These are phyloP conservation scores for Drosophila gaucha DNA, from an alignment of 2,888 invertebrate species.

Conservation along the genomic window DNA sequence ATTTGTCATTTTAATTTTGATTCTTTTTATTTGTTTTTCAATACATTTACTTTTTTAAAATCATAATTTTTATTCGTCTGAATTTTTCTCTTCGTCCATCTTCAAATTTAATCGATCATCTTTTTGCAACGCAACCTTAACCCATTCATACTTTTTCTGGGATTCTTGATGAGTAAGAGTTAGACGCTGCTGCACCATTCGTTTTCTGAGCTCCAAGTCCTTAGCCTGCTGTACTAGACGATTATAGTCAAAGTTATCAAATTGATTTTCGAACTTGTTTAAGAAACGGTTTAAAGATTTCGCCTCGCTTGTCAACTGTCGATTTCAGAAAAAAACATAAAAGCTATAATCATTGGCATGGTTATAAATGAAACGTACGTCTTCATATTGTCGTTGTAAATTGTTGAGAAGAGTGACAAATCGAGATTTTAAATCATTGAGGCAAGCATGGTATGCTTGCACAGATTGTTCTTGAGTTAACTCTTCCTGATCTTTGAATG, in stretches of 20 bases:
- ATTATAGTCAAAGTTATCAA: slow-evolving; percentile 82
- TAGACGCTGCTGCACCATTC: slow-evolving; percentile 84
- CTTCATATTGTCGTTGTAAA: slow-evolving; percentile 88
- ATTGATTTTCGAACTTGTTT: slow-evolving; percentile 83
- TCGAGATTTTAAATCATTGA: slow-evolving; percentile 88
- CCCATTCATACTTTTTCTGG: slow-evolving; percentile 82
- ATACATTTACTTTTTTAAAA: background rate
- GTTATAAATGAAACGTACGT: slow-evolving; percentile 84
- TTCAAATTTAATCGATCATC: slow-evolving; percentile 79
- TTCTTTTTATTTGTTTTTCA: too few species aligned
- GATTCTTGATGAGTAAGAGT: slow-evolving; percentile 83
- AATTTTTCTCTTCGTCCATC: slow-evolving; percentile 24
- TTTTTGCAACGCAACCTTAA: slow-evolving; percentile 78
- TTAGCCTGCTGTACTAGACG: slow-evolving; percentile 80
- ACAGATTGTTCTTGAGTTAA: slow-evolving; percentile 77
- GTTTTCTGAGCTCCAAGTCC: slow-evolving; percentile 81
- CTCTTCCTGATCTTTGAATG: slow-evolving; percentile 78
- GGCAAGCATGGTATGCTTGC: slow-evolving; percentile 85
- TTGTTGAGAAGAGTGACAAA: slow-evolving; percentile 88
- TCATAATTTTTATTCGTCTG: slow-evolving; percentile 26
- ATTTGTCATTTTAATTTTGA: too few species aligned
- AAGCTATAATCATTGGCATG: background rate
- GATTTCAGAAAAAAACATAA: background rate
- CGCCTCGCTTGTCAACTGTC: slow-evolving; percentile 80
- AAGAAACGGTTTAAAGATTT: slow-evolving; percentile 82